Base-by-base conservation (phyloP, 2,888 invertebrate genomes). In the Ditula angustiorana region DNA sequence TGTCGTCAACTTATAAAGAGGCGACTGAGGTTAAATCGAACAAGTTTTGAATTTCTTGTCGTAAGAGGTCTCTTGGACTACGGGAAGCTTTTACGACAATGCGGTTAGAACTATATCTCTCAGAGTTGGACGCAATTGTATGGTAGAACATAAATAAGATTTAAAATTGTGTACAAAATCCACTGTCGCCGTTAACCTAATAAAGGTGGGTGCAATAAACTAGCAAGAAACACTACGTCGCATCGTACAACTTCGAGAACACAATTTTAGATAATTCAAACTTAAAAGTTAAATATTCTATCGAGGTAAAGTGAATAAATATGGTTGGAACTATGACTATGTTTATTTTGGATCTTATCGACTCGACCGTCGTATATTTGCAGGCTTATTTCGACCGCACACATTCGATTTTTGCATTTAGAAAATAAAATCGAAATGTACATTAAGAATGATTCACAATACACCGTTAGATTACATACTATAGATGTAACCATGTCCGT, bases 1-100 rank as follows among this genome's bases (percentile, higher is more conserved):
- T 55, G 55, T 28, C 47, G 13, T 55, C 21, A 30, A 23, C 47
- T 28, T 47, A 55, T 11, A 13, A 26, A 35, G 11, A 19, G 10
- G 10, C 10, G 5, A 16, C 28, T 49, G 21, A 13, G n/a, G 23
- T 24, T 26, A 13, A 7, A 5, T 7, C 16, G 5, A 50, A 26
- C 50, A n/a, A n/a, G n/a, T n/a, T n/a, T 26, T 1, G 26, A 49
- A 2, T 7, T 23, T 8, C 16, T 10, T 50, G 1, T 19, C 47
- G 26, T 24, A 24, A 47, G n/a, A 47, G 7, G n/a, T 7, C 1
- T 0, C 2, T 24, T 3, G n/a, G 13, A 26, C 1, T 2, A 30
- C 1, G 30, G 2, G 10, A 7, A 10, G 11, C 2, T 2, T 10
- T 30, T 30, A 30, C 11, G 30, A 10, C 7, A 10, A n/a, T n/a